A percentile compares a stretch with the other conserved stretches of the same genome.
Conservation (phyloP, 2,797 vertebrate genomes). For the Propithecus deckenii region DNA sequence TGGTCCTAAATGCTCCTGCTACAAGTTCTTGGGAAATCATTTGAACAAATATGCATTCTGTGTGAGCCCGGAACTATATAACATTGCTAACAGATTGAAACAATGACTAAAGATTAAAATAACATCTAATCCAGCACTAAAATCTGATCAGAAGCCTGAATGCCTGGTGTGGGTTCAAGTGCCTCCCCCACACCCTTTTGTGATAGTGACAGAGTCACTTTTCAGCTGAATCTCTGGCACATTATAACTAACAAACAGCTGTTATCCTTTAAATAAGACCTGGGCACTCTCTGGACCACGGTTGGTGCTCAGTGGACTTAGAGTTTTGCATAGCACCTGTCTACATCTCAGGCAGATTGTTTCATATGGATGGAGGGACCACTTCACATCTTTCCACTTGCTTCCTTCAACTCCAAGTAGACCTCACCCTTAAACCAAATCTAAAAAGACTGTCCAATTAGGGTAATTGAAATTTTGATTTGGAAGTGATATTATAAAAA, state of each 20-base stretch:
- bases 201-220: not conserved
- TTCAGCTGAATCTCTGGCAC: not conserved
- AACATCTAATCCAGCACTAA: not conserved
- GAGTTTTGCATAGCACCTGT: not conserved
- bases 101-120: slow-evolving; percentile 30
- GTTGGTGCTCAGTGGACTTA: not conserved
- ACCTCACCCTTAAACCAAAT: not conserved
- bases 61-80: not conserved
- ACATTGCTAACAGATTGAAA: slow-evolving; percentile 25
- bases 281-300: not conserved
- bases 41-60: slow-evolving; percentile 22
- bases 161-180: not conserved
- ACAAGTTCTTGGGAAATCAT: not conserved
- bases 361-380: not conserved
- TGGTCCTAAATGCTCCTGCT: not conserved
- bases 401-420: not conserved
- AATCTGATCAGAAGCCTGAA: not conserved
- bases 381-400: not conserved
- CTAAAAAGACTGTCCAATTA: not conserved
- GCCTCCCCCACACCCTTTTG: not conserved
- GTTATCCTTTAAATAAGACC: not conserved
- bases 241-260: not conserved
- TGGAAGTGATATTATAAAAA: not conserved
- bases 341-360: not conserved
- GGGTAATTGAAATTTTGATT: not conserved